Base-by-base conservation (phyloP, 1,140 invertebrate species). In the Agrypnia vestita region DNA sequence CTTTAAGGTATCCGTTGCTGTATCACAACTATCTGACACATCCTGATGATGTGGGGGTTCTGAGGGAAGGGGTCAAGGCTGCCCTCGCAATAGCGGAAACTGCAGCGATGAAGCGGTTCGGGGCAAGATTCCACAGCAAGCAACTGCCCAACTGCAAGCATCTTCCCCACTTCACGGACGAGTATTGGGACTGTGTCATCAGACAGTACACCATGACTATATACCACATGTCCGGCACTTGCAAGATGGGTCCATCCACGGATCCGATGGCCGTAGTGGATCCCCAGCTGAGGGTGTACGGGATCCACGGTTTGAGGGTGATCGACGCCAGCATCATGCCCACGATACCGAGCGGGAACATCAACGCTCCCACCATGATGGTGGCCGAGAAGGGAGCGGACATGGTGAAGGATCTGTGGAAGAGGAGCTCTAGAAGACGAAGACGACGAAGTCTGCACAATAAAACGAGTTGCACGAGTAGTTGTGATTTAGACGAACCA, bases 361-460 rank as follows among this genome's bases (percentile, higher is more conserved):
- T 96, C 15, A 96, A 96, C 82, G 95, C 95, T 0, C 95, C 95
- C 0, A 93, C 94, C 0, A 95, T 98, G 10, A 98, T 98, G 96
- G 96, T 98, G n/a, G 97, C 90, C 0, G 97, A 98, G 85, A 97
- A 97, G 85, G 96, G 94, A 0, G 92, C 96, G 0, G 96, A 98
- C 88, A 85, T 97, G 85, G 94, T 98, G 8, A 96, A 96, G 85
- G 88, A 92, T 74, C 88, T 93, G 47, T 96, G 94, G 94, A 81
- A 91, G 1, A 78, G 82, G 3, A 88, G 85, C 25, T 79, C 79
- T 12, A 85, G 83, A 17, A 87, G 85, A 76, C 87, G 87, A 82
- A 86, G 79, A 55, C 84, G 84, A 73, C 86, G 85, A 84, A 83
- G 76, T 17, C 15, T 79, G 8, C 64, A 69, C 13, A 12, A 43